Conservation (phyloP, 2,888 invertebrate genomes). For the Synanthedon tipuliformis region DNA sequence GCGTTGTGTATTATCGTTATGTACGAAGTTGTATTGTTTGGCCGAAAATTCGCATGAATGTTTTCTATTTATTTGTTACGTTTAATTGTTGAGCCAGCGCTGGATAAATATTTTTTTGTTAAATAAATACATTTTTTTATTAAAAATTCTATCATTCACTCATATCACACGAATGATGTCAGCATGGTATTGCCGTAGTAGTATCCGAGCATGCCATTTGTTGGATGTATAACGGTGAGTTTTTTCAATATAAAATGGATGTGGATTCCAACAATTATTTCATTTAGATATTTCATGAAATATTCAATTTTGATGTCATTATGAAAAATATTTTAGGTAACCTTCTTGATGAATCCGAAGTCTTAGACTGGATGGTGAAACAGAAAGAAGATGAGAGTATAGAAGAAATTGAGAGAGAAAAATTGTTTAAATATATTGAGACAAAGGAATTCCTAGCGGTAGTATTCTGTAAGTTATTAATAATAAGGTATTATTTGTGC, state of each 20-base stretch:
- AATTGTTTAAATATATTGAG: slow-evolving; percentile 85
- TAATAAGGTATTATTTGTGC: neutral
- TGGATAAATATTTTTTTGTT: slow-evolving; percentile 56
- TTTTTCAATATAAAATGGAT: slow-evolving; percentile 62
- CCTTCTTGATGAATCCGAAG: slow-evolving; percentile 79
- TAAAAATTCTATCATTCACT: slow-evolving; percentile 47
- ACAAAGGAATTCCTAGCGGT: slow-evolving; percentile 93
- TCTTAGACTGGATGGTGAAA: slow-evolving; percentile 90
- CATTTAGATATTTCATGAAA: slow-evolving; percentile 18
- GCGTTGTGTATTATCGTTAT: slow-evolving; percentile 50
- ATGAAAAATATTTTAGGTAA: slow-evolving; percentile 57
- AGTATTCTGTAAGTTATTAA: slow-evolving; percentile 84
- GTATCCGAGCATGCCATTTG: slow-evolving; percentile 59
- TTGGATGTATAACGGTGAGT: slow-evolving; percentile 65
- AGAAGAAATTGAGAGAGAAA: slow-evolving; percentile 87
- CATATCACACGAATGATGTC: slow-evolving; percentile 64
- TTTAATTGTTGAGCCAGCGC: slow-evolving; percentile 61
- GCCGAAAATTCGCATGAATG: slow-evolving; percentile 62
- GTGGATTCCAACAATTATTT: slow-evolving; percentile 57
- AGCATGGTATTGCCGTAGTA: slow-evolving; percentile 64
- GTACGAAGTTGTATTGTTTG: slow-evolving; percentile 56
- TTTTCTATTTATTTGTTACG: slow-evolving; percentile 57
- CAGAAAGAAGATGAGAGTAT: slow-evolving; percentile 94
- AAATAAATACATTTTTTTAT: slow-evolving; percentile 64
- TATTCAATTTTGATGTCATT: slow-evolving; percentile 27